Conservation (phyloP, 2,888 invertebrate species). For the Lycia hirtaria region DNA sequence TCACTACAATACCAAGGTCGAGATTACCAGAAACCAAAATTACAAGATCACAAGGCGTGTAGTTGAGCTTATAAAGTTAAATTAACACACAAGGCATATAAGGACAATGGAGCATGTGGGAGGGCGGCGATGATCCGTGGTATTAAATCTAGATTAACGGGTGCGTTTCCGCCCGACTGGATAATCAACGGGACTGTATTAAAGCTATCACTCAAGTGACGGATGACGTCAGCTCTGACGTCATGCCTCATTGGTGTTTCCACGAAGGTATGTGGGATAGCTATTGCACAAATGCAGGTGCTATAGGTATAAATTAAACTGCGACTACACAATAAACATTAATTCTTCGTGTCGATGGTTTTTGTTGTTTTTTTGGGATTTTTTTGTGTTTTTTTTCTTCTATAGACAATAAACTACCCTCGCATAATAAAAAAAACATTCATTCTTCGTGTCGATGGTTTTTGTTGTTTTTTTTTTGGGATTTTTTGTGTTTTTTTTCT, state of each 20-base stretch:
- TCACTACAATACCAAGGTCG: constrained; percentile 3
- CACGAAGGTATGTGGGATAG: constrained; percentile 37
- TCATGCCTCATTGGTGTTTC: constrained; percentile 49
- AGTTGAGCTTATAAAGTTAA: constrained; percentile 41
- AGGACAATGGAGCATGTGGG: constrained; percentile 52
- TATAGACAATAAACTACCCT: too few species aligned
- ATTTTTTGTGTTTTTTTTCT: too few species aligned
- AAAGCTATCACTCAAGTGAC: constrained; percentile 81
- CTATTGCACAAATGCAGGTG: background rate
- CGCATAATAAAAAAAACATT: too few species aligned
- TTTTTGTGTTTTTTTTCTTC: too few species aligned
- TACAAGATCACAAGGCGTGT: constrained; percentile 12
- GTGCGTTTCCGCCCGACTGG: constrained; percentile 75
- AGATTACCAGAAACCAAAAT: background rate
- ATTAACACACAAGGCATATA: constrained; percentile 42
- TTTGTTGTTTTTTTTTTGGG: too few species aligned
- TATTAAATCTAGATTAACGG: constrained; percentile 83
- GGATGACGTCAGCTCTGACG: constrained; percentile 71
- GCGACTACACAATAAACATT: too few species aligned
- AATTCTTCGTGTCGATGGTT: too few species aligned
- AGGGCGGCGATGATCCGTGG: constrained; percentile 70
- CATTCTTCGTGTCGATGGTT: too few species aligned
- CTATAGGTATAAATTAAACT: too few species aligned
- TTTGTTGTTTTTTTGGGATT: too few species aligned
- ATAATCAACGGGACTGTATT: constrained; percentile 83